Percentiles rank a stretch among this genome's conserved stretches.
These are phyloP conservation scores for Caenorhabditis zanzibari DNA, from an alignment of 2,888 invertebrate genomes.

Conservation along the genomic window DNA sequence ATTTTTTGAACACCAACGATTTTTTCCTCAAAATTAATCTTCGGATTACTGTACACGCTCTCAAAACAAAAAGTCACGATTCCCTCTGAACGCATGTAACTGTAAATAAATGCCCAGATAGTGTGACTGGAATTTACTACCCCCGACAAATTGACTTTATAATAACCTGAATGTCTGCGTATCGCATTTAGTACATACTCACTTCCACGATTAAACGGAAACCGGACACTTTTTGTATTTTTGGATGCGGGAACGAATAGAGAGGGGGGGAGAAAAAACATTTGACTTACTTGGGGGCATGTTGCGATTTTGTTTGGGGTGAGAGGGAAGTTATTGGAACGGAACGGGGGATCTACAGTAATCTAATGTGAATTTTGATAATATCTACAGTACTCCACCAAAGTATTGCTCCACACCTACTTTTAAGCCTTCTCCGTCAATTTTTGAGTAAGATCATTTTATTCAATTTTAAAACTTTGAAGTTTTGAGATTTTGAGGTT, in stretches of 20 bases:
- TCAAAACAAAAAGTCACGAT: constrained; percentile 10
- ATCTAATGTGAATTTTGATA: no score
- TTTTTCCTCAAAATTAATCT: neutral
- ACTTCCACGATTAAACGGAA: neutral
- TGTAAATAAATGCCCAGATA: constrained; percentile 25
- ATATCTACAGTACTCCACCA: no score
- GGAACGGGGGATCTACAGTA: no score
- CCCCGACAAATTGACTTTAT: constrained; percentile 54
- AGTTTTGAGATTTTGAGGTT: neutral
- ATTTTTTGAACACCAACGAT: no score
- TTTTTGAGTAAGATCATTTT: no score
- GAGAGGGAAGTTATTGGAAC: no score
- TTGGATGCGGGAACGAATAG: neutral
- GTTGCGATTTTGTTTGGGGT: no score
- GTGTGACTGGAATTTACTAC: constrained; percentile 40
- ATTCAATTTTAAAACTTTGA: neutral
- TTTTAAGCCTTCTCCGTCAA: no score
- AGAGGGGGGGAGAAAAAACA: neutral
- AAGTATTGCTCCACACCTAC: no score
- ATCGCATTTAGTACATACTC: neutral
- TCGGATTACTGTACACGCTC: constrained; percentile 1
- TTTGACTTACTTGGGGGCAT: no score
- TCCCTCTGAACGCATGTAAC: constrained; percentile 39
- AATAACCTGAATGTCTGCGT: constrained; percentile 27
- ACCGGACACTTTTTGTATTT: constrained; percentile 8